Conservation (phyloP, 2,888 invertebrate genomes). For the Troides oblongomaculatus region DNA sequence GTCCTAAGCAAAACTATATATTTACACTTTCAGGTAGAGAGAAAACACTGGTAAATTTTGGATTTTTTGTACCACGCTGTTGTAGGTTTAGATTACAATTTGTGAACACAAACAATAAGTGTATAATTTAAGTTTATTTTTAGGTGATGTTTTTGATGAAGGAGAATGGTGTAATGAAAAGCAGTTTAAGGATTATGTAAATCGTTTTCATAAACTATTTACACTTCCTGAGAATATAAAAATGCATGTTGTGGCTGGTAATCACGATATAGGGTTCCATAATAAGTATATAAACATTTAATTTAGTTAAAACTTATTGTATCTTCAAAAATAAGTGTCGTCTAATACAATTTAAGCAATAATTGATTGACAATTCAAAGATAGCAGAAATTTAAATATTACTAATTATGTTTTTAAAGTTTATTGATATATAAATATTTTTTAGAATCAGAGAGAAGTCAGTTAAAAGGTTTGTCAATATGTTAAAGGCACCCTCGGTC, state of each 20-base stretch:
- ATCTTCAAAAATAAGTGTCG: no score
- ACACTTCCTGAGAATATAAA: constrained; percentile 82
- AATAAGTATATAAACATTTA: constrained; percentile 81
- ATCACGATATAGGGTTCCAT: constrained; percentile 99
- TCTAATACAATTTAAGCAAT: neutral
- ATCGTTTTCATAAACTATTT: constrained; percentile 90
- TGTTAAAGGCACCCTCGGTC: constrained; percentile 87
- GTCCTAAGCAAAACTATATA: no score
- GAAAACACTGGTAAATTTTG: no score
- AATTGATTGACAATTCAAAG: no score
- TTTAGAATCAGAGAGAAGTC: constrained; percentile 77
- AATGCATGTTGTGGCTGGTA: constrained; percentile 91
- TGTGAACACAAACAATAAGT: neutral
- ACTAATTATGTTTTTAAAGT: neutral
- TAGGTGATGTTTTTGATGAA: constrained; percentile 97
- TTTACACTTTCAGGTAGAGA: no score
- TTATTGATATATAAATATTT: neutral
- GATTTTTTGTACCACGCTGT: no score
- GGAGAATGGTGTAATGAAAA: constrained; percentile 90
- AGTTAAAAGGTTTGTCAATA: constrained; percentile 83
- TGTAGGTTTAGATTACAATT: no score
- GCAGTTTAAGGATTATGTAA: constrained; percentile 89
- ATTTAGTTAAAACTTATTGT: constrained; percentile 8
- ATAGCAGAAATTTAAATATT: no score
- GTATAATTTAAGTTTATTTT: constrained; percentile 29